These are phyloP conservation scores for Sorex fumeus DNA, from an alignment of 2,113 vertebrate genomes.

Conservation along the genomic window DNA sequence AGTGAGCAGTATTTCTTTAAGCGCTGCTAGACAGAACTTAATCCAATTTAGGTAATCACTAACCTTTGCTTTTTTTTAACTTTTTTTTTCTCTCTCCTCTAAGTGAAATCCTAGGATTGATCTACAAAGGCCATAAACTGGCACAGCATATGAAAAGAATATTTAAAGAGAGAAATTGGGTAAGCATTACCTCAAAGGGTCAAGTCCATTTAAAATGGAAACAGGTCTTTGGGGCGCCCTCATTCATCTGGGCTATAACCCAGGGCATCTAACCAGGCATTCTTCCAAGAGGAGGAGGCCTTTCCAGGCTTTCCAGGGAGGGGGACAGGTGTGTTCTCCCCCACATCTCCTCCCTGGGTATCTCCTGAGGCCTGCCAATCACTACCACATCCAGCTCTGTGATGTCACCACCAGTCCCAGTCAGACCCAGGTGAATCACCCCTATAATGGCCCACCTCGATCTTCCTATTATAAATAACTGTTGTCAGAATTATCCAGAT, in stretches of 20 bases:
- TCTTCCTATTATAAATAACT: background rate
- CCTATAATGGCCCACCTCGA: background rate
- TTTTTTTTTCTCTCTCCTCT: background rate
- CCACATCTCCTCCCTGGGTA: background rate
- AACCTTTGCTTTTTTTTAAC: slow-evolving; percentile 56
- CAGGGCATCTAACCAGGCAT: background rate
- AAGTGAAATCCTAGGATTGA: slow-evolving; percentile 78
- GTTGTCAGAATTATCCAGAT: background rate
- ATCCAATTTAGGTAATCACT: slow-evolving; percentile 76
- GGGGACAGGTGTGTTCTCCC: background rate
- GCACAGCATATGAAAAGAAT: slow-evolving; percentile 79
- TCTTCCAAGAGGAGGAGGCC: background rate
- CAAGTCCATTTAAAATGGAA: slow-evolving; percentile 71
- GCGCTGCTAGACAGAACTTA: slow-evolving; percentile 75
- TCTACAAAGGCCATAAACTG: slow-evolving; percentile 78
- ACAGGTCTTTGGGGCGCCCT: slow-evolving; percentile 40
- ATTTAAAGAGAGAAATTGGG: slow-evolving; percentile 70
- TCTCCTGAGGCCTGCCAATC: background rate
- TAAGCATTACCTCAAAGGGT: slow-evolving; percentile 70
- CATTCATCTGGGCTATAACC: background rate
- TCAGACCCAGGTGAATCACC: background rate
- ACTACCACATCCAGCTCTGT: background rate
- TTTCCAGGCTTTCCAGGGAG: background rate
- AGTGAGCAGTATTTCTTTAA: slow-evolving; percentile 72
- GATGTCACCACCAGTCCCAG: background rate